phyloP scores from a whole-genome alignment of 1,140 invertebrate genomes.

The Drosophila tsacasi region DNA sequence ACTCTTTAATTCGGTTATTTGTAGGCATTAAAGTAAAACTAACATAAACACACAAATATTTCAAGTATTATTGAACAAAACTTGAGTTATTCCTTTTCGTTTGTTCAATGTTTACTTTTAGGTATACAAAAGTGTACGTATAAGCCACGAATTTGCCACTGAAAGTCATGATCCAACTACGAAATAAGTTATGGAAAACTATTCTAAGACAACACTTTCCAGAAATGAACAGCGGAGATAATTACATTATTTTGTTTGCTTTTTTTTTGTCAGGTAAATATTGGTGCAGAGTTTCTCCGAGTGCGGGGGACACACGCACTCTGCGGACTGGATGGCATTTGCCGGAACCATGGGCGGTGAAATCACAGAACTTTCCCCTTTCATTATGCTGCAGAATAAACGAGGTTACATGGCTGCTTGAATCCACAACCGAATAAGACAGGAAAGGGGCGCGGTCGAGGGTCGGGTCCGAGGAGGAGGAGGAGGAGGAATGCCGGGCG shows the following conservation, averaged over 20 bases:
- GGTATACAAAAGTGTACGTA: background rate
- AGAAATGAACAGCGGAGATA: background rate
- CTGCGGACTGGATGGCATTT: constrained; percentile 40
- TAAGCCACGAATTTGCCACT: background rate
- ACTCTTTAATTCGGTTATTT: background rate
- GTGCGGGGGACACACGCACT: constrained; percentile 20
- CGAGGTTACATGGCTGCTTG: constrained; percentile 68
- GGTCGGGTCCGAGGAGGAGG: background rate
- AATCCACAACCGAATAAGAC: constrained; percentile 65
- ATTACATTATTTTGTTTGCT: background rate
- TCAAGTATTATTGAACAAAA: background rate
- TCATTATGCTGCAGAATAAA: constrained; percentile 75
- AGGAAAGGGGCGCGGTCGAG: constrained; percentile 45
- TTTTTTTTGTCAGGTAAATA: constrained; percentile 1
- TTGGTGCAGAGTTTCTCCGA: background rate
- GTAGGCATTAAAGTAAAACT: background rate
- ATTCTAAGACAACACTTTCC: too few species aligned
- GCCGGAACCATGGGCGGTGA: constrained; percentile 61
- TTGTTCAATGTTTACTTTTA: background rate
- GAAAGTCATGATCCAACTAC: background rate
- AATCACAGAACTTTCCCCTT: constrained; percentile 65
- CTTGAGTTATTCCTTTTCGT: background rate
- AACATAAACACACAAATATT: background rate
- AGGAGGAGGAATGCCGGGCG: constrained; percentile 1
- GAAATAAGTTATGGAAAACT: background rate